Evolutionary conservation across 2,797 vertebrate species (phyloP).

Genomic region (Sebastes miniatus): DNA sequence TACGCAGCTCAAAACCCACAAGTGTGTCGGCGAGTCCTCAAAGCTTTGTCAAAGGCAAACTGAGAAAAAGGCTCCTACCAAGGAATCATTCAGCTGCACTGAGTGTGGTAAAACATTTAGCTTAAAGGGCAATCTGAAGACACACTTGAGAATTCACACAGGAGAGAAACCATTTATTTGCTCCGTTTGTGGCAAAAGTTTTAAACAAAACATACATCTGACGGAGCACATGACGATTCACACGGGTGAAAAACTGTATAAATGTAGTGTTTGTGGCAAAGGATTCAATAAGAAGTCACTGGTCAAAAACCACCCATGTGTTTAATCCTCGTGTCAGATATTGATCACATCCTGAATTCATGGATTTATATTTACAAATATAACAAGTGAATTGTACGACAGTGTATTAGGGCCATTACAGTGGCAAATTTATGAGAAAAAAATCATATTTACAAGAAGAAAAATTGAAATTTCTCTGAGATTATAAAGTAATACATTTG

Average conservation of each 20-base stretch:
- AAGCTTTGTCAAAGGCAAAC: background rate
- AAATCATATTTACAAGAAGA: too few species aligned
- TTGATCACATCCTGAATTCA: too few species aligned
- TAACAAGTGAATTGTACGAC: too few species aligned
- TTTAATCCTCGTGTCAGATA: background rate
- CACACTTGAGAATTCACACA: constrained; percentile 38
- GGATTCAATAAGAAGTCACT: constrained; percentile 29
- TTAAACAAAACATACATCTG: constrained; percentile 16
- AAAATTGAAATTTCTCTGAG: too few species aligned
- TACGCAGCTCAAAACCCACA: constrained; percentile 36
- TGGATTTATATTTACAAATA: too few species aligned
- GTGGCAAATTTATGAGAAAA: too few species aligned
- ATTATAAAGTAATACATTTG: too few species aligned
- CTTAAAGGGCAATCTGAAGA: constrained; percentile 25
- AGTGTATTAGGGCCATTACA: too few species aligned
- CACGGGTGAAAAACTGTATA: constrained; percentile 31
- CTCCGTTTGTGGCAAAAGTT: background rate
- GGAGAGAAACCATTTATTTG: constrained; percentile 32
- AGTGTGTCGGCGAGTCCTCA: background rate
- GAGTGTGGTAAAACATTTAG: background rate
- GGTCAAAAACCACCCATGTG: background rate
- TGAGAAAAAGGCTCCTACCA: background rate
- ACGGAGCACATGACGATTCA: constrained; percentile 24
- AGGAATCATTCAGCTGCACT: background rate
- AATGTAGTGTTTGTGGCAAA: constrained; percentile 8